Evolutionary conservation across 2,113 vertebrate genomes (phyloP), one percentile per base, ranked within the genome.

Genomic region (Coryphaenoides rupestris): DNA sequence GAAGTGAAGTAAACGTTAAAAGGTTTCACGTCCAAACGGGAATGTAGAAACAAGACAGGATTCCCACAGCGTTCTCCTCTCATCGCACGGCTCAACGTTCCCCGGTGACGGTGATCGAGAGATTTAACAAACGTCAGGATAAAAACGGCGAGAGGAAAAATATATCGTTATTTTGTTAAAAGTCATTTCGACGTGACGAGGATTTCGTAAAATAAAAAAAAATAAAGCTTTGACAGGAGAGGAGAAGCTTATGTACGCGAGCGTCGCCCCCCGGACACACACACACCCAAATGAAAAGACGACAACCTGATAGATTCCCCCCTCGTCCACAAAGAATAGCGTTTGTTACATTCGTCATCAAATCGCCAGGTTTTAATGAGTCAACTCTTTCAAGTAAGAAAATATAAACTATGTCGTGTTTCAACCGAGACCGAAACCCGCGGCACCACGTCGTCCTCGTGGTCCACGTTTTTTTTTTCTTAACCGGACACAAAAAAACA

Each of bases 391-490:
- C 67, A 73, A 76, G 78, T 88, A 90, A 87, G 79, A 88, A 89
- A 88, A 90, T 90, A 90, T 81, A 87, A n/a, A 79, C 60, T 65
- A 78, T 75, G 80, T 81, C 58, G 61, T 70, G 83, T 49, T 63
- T 79, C 74, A 79, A 85, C 80, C 68, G 61, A 75, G 57, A 49
- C 2, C 15, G 21, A 22, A 13, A 62, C 6, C n/a, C n/a, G n/a
- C n/a, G n/a, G n/a, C n/a, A n/a, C n/a, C n/a, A n/a, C n/a, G n/a
- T n/a, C n/a, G n/a, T n/a, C n/a, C n/a, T n/a, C n/a, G n/a, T n/a
- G n/a, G n/a, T n/a, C n/a, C n/a, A n/a, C n/a, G n/a, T n/a, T n/a
- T n/a, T n/a, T n/a, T n/a, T n/a, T n/a, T n/a, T n/a, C n/a, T 81
- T 76, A 80, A 68, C 66, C 78, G 77, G 60, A 86, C n/a, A n/a